Base-by-base conservation (phyloP, 2,888 invertebrate species). In the Acanthococcus lagerstroemiae region DNA sequence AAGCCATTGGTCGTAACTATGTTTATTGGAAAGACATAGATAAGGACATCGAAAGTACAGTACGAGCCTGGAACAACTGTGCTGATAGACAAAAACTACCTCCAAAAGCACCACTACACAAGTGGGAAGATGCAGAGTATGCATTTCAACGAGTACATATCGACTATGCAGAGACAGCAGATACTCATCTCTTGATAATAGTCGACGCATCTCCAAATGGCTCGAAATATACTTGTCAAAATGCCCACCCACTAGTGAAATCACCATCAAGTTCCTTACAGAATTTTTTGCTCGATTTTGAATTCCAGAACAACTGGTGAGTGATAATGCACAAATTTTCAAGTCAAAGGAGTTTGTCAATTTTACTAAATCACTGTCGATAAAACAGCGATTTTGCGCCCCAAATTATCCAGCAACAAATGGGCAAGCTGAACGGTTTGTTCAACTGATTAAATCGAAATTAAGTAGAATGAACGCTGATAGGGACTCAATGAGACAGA, bases 11-110 rank as follows among this genome's bases (percentile, higher is more conserved):
- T 17, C 66, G 72, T 21, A 69, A 70, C 71, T 58, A 30, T 30
- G 70, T 72, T 17, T 72, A 70, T 69, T 74, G 72, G 71, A 69
- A 68, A 21, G 67, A 69, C 22, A 65, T 72, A 1, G 72, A 73
- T 46, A 58, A 44, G 65, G 4, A 72, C 71, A 67, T 67, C 66
- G 19, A 56, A 27, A 9, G 7, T 21, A 27, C 26, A 6, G 9
- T 56, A 3, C 3, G 9, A 17, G 17, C 3, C 6, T 56, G 56
- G 7, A 5, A 26, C 9, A 37, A 30, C 7, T 56, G 56, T 37
- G 56, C 30, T 24, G 63, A 70, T 22, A 65, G 69, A 7, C 67
- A 70, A 66, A 69, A 67, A 30, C 68, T 54, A 24, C 72, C 72
- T 9, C 44, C 67, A 3, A 72, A 72, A 66, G 70, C 67, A 9